These are phyloP conservation scores for Oostethus manadensis DNA, from an alignment of 2,113 vertebrate genomes.

Conservation along the genomic window DNA sequence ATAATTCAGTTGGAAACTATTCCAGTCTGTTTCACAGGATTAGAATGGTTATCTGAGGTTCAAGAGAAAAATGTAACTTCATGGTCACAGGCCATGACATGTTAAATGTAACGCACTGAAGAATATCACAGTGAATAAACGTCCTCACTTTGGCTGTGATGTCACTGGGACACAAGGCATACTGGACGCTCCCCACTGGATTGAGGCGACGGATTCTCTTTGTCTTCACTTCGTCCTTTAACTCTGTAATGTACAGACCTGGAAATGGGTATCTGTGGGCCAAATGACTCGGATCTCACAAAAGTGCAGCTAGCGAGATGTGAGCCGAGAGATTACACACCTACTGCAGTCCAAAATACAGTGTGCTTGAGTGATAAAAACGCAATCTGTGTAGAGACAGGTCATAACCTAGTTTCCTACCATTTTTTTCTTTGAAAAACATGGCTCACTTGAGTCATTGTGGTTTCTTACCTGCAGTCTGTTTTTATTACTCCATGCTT, in stretches of 20 bases:
- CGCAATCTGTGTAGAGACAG: neutral
- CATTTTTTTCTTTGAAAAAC: no score
- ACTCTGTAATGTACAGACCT: conserved; percentile 35
- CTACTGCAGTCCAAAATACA: neutral
- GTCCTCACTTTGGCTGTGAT: conserved; percentile 26
- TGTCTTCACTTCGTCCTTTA: conserved; percentile 32
- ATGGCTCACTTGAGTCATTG: no score
- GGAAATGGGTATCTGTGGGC: conserved; percentile 24
- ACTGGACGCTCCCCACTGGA: conserved; percentile 27
- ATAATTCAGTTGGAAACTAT: conserved; percentile 42
- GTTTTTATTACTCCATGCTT: no score
- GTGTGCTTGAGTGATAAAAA: no score
- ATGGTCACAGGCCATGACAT: conserved; percentile 19
- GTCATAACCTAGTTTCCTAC: neutral
- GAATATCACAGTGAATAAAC: conserved; percentile 30
- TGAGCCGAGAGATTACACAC: neutral
- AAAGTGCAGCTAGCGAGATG: neutral
- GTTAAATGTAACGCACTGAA: conserved; percentile 35
- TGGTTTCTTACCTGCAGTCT: no score
- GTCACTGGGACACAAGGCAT: conserved; percentile 30
- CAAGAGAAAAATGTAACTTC: conserved; percentile 22
- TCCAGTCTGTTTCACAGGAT: conserved; percentile 15
- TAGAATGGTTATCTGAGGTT: conserved; percentile 22
- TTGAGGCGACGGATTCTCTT: conserved; percentile 30
- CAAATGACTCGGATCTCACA: neutral